Base-by-base conservation (phyloP, 2,113 vertebrate species). In the Thamnophis sirtalis region DNA sequence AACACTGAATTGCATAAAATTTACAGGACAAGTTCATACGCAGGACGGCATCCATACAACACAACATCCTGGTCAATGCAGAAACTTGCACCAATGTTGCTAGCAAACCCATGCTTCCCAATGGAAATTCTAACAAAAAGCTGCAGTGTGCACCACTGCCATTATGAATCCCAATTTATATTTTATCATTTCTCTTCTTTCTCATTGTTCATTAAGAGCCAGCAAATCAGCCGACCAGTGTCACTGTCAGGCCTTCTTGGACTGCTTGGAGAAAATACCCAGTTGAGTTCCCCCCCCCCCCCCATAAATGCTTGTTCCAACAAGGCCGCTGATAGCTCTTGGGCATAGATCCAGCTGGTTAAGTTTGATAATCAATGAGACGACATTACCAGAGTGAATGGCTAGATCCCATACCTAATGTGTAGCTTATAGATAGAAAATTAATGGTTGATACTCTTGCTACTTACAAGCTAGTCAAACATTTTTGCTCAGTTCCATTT, bases 401-500 rank as follows among this genome's bases (percentile, higher is more conserved):
- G n/a, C 22, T 24, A 43, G 22, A 19, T 56, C 11, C 54, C 10
- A 55, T 88, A 48, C 13, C 33, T 56, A 33, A 55, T 9, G 33
- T 38, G 21, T 19, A 56, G 28, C 33, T 43, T 24, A 88, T 5
- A 48, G 55, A 26, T 43, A 43, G 7, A 26, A 24, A 48, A 48
- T 13, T 58, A 50, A 90, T 15, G 0, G 1, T 80, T 49, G 86
- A 33, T 55, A 68, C 33, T 8, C 0, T 9, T 0, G 0, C 28
- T 48, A 50, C 48, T n/a, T 86, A 33, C 26, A 94, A 51, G 0
- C 55, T 2, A 38, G 3, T 13, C 55, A 43, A 43, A 28, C 17
- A 9, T 9, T 92, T 56, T 48, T 54, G 0, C 0, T 26, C 55
- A 1, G 21, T 33, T 28, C 85, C 33, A 19, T 50, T 73, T 87